Evolutionary conservation across 92 coral and sea anemone genomes (phyloP).

Genomic region (Isaurus tuberculatus): DNA sequence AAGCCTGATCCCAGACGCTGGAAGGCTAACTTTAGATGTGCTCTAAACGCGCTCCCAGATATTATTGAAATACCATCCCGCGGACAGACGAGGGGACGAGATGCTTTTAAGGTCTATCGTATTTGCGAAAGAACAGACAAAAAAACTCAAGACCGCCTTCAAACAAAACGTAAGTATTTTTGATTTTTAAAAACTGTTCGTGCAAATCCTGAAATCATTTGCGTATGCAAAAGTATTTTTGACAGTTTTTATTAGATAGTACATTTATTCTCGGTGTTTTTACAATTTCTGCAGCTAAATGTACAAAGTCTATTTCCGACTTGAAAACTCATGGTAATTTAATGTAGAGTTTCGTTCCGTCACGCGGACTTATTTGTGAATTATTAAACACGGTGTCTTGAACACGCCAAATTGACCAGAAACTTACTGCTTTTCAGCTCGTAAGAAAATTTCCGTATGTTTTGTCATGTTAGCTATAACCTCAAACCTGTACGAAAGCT

Average conservation of each 20-base stretch:
- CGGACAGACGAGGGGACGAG: slow-evolving; percentile 89
- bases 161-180: slow-evolving; percentile 14
- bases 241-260: background rate
- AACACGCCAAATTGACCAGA: background rate
- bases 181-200: too few species aligned
- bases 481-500: background rate
- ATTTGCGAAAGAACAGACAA: slow-evolving; percentile 63
- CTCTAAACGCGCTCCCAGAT: slow-evolving; percentile 97
- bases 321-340: background rate
- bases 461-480: background rate
- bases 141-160: slow-evolving; percentile 18
- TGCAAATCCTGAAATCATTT: background rate
- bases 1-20: slow-evolving; percentile 93
- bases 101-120: slow-evolving; percentile 92
- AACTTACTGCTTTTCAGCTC: background rate
- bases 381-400: background rate
- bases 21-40: slow-evolving; percentile 99
- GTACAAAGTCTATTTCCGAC: background rate
- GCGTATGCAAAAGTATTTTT: background rate
- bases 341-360: background rate
- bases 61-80: slow-evolving; percentile 83
- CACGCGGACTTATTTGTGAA: background rate
- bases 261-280: background rate
- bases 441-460: background rate
- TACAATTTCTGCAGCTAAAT: background rate